Base-by-base conservation (phyloP, 1,140 invertebrate species). In the Eufriesea mexicana region DNA sequence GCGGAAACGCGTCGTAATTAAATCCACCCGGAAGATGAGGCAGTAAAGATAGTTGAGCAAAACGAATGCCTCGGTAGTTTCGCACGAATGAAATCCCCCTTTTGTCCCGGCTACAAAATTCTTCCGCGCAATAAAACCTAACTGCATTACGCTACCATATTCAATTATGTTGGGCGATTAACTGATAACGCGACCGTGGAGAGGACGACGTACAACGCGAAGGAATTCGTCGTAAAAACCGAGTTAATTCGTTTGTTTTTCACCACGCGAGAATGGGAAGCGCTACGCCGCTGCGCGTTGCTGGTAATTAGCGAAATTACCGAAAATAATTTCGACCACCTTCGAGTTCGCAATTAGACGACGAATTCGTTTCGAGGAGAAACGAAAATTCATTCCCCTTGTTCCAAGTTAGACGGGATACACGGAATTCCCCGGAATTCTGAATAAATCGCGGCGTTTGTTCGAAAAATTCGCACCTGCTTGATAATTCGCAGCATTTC, bases 1-100 rank as follows among this genome's bases (percentile, higher is more conserved):
- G 20, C 62, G 62, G 62, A 66, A 66, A 20, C 62, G 62, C 62
- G 62, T 66, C 28, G 35, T 42, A 42, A 66, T 66, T 66, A 66
- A 66, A 66, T 66, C 20, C 62, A 42, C 8, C 5, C 28, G 35
- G 35, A 66, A 66, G 62, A 66, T 42, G 62, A 66, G 62, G 20
- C 20, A 0, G 62, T 23, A 12, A 42, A 66, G 62, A 66, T 66
- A 66, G 62, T 35, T 62, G 61, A 62, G 61, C 7, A 28, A 62
- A 62, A 62, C 61, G 61, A 62, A 62, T 18, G 16, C 61, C 25
- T 62, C 9, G 35, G 35, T 12, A 66, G 62, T 66, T 66, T 66
- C 62, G 35, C 62, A 66, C 62, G 62, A 66, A 42, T 66, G 62
- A 42, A 42, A 66, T 66, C 62, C 10, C n/a, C 2, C 62, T 42